Conservation (phyloP, 2,888 invertebrate species). For the Sarcophaga variegata region DNA sequence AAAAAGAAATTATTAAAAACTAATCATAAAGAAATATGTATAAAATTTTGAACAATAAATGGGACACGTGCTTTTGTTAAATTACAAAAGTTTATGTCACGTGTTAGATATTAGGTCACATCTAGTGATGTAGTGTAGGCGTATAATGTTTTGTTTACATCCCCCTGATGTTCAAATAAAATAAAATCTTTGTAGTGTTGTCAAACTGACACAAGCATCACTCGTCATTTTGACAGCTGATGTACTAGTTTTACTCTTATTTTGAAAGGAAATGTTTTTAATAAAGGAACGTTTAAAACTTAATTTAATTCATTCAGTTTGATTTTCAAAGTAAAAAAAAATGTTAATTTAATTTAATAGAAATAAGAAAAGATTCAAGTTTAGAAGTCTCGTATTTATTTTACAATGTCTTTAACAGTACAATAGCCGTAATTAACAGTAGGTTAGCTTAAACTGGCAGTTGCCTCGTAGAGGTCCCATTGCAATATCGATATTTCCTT, state of each 20-base stretch:
- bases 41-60: not conserved
- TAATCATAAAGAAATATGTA: slow-evolving; percentile 43
- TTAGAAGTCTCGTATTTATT: no score
- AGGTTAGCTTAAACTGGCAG: no score
- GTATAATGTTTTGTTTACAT: not conserved
- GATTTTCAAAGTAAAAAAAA: no score
- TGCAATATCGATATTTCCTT: no score
- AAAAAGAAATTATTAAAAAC: slow-evolving; percentile 50
- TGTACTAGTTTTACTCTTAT: not conserved
- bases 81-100: slow-evolving; percentile 48
- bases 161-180: not conserved
- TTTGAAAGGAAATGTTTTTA: not conserved
- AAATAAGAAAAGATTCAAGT: not conserved
- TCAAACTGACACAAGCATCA: slow-evolving; percentile 15
- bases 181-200: slow-evolving; percentile 23
- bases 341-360: not conserved
- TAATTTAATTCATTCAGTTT: no score
- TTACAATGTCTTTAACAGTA: no score
- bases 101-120: slow-evolving; percentile 55
- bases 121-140: not conserved
- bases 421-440: no score
- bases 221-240: slow-evolving; percentile 52
- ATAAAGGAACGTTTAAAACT: not conserved
- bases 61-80: slow-evolving; percentile 53
- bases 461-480: no score